These are phyloP conservation scores for Gallinago stenura DNA, from an alignment of 2,797 vertebrate genomes.

Conservation along the genomic window DNA sequence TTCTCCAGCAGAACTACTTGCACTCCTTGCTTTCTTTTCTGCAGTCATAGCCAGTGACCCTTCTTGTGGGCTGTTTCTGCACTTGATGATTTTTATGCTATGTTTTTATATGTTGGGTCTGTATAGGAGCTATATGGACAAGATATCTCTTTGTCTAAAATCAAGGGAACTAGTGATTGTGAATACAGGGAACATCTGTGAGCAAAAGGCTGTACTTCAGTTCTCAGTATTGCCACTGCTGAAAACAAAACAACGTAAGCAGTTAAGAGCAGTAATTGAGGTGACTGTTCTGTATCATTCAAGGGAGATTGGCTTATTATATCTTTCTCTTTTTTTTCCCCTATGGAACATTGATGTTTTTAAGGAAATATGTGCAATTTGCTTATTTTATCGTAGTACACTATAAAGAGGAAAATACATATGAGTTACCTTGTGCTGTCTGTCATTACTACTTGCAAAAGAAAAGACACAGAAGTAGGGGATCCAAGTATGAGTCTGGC, in stretches of 20 bases:
- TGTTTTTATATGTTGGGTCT: neutral
- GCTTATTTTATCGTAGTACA: neutral
- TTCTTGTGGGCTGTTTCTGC: neutral
- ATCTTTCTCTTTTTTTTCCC: neutral
- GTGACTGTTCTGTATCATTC: neutral
- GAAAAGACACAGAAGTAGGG: neutral
- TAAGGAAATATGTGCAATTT: neutral
- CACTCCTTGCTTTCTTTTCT: neutral
- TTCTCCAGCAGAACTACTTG: neutral
- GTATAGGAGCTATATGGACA: neutral
- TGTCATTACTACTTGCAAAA: neutral
- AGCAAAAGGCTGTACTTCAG: neutral
- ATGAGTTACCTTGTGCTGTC: neutral
- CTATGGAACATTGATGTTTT: neutral
- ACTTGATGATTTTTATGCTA: neutral
- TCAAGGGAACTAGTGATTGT: neutral
- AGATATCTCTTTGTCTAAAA: neutral
- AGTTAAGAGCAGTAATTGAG: neutral
- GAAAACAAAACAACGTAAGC: fast-evolving
- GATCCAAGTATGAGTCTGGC: too few species aligned
- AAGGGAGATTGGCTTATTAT: neutral
- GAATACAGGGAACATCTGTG: neutral
- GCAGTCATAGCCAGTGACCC: neutral
- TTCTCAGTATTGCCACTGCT: neutral
- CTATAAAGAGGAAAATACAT: neutral